Conservation (phyloP, 1,140 invertebrate species). For the Psilanteris sp. region DNA sequence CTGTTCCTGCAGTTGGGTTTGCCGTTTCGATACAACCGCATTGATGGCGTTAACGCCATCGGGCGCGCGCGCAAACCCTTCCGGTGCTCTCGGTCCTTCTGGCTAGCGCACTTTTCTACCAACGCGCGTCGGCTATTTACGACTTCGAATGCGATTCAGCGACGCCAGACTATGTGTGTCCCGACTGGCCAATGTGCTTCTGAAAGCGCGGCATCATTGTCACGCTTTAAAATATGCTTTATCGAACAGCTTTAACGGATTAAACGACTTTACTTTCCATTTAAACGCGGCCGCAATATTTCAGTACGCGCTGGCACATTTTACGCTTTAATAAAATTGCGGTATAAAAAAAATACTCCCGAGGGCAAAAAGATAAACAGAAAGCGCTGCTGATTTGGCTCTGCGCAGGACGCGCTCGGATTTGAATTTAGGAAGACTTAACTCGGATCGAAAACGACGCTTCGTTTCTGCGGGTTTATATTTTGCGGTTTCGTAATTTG, state of each 20-base stretch:
- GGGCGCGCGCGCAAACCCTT: conserved; percentile 21
- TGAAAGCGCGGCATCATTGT: conserved; percentile 7
- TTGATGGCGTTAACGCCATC: conserved; percentile 24
- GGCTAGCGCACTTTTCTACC: conserved; percentile 1
- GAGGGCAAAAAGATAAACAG: too few species aligned
- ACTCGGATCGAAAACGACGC: too few species aligned
- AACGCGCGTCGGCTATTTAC: conserved; percentile 6
- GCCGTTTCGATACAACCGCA: conserved; percentile 25
- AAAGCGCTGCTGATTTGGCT: background rate
- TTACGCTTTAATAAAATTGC: conserved; percentile 1
- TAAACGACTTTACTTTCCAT: conserved; percentile 18
- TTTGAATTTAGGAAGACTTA: too few species aligned
- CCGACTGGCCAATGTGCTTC: background rate
- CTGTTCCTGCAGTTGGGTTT: conserved; percentile 19
- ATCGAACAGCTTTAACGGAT: conserved; percentile 9
- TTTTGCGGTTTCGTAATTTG: too few species aligned
- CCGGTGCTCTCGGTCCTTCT: background rate
- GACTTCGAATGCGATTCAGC: conserved; percentile 15
- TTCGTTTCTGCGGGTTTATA: too few species aligned
- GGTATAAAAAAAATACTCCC: background rate
- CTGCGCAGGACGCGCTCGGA: too few species aligned
- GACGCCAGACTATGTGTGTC: conserved; percentile 10
- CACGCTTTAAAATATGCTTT: conserved; percentile 22
- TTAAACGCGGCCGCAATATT: background rate
- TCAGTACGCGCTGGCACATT: conserved; percentile 6